Percentiles rank a stretch among this genome's conserved stretches.
Evolutionary conservation across 2,113 vertebrate genomes (phyloP).

Genomic region (Onychostruthus taczanowskii): DNA sequence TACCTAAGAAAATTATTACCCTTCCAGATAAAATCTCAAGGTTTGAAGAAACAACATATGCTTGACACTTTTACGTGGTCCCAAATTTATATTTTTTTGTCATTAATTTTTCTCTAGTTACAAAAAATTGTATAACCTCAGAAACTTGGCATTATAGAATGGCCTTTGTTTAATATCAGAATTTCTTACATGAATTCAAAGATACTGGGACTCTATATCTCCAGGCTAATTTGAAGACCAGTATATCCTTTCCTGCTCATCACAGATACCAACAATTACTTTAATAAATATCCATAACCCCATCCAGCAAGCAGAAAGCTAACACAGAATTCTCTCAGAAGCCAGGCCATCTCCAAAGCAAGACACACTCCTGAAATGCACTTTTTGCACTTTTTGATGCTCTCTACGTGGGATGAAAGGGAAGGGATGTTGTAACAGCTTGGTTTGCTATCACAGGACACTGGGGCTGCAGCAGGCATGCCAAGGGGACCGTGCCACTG

Average conservation of each 20-base stretch:
- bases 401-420: background rate
- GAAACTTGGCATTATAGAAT: background rate
- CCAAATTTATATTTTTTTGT: background rate
- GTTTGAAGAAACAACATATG: background rate
- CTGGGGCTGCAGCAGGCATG: background rate
- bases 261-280: background rate
- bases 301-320: background rate
- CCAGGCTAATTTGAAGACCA: background rate
- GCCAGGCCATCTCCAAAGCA: background rate
- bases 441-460: background rate
- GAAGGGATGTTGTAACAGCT: background rate
- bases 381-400: background rate
- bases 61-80: background rate
- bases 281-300: background rate
- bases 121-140: background rate
- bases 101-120: background rate
- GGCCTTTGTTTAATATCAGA: background rate
- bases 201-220: background rate
- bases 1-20: background rate
- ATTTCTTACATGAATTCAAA: background rate
- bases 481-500: rapidly evolving
- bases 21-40: background rate
- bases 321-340: background rate
- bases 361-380: background rate
- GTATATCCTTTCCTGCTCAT: background rate